These are phyloP conservation scores for Oscheius sp. DNA, from an alignment of 2,888 invertebrate species.

Conservation along the genomic window DNA sequence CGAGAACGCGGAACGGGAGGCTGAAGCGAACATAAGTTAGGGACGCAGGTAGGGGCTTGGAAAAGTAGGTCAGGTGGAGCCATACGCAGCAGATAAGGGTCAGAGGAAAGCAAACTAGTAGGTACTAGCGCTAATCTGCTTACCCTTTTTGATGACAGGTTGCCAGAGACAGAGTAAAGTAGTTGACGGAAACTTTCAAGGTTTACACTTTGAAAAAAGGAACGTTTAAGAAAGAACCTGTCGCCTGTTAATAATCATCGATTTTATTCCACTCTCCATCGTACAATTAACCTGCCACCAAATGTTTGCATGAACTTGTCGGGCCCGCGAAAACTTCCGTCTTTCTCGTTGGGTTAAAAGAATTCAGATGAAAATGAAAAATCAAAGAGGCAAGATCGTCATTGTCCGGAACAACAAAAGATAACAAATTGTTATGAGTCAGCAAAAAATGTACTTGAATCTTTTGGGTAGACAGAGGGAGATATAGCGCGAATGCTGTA, in stretches of 20 bases:
- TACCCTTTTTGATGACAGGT: not conserved
- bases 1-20: not conserved
- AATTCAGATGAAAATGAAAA: not conserved
- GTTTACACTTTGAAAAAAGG: too few species aligned
- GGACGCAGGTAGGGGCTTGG: conserved; percentile 14
- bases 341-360: not conserved
- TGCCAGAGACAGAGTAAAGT: not conserved
- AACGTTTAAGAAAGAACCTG: too few species aligned
- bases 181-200: too few species aligned
- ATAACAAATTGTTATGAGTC: not conserved
- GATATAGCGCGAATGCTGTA: too few species aligned
- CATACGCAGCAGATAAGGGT: not conserved
- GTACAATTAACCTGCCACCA: conserved; percentile 10
- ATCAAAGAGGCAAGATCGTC: conserved; percentile 9
- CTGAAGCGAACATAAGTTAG: conserved; percentile 19
- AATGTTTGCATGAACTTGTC: conserved; percentile 25
- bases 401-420: not conserved
- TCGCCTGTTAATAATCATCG: not conserved
- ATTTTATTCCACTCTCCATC: not conserved
- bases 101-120: not conserved
- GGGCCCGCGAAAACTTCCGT: not conserved
- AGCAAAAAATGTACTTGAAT: not conserved
- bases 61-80: conserved; percentile 11
- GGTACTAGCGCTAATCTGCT: not conserved
- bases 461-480: too few species aligned